These are phyloP conservation scores for Ametastegia equiseti DNA, from an alignment of 2,888 invertebrate genomes.

Conservation along the genomic window DNA sequence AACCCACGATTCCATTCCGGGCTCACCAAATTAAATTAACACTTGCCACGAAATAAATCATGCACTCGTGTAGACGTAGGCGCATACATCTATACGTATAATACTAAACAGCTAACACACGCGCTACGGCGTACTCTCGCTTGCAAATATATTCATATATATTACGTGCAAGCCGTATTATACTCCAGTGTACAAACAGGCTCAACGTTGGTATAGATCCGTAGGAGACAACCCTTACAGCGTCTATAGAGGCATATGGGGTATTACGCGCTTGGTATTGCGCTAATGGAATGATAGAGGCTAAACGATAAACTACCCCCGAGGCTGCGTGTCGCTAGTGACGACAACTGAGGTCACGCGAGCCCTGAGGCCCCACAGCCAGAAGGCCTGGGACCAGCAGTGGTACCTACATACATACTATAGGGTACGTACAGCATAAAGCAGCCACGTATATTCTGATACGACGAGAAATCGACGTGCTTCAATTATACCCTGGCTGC, in stretches of 20 bases:
- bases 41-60: slow-evolving; percentile 50
- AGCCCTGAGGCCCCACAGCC: not conserved
- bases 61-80: slow-evolving; percentile 23
- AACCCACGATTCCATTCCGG: slow-evolving; percentile 48
- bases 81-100: not conserved
- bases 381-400: not conserved
- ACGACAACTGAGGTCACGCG: slow-evolving; percentile 48
- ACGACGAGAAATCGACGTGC: slow-evolving; percentile 24
- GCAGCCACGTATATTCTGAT: slow-evolving; percentile 1
- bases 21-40: slow-evolving; percentile 50
- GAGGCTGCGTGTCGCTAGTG: slow-evolving; percentile 47
- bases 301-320: slow-evolving; percentile 48
- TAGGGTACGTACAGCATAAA: not conserved
- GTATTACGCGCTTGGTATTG: slow-evolving; percentile 42
- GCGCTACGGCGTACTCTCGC: not conserved
- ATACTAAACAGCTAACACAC: slow-evolving; percentile 14
- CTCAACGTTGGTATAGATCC: slow-evolving; percentile 10
- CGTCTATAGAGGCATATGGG: slow-evolving; percentile 14
- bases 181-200: not conserved
- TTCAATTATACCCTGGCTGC: not conserved
- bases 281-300: slow-evolving; percentile 50
- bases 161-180: not conserved
- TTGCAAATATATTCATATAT: not conserved
- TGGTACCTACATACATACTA: too few relatives aligned
- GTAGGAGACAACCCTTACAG: slow-evolving; percentile 21